phyloP scores from a whole-genome alignment of 2,888 invertebrate genomes.

The Cephus spinipes region DNA sequence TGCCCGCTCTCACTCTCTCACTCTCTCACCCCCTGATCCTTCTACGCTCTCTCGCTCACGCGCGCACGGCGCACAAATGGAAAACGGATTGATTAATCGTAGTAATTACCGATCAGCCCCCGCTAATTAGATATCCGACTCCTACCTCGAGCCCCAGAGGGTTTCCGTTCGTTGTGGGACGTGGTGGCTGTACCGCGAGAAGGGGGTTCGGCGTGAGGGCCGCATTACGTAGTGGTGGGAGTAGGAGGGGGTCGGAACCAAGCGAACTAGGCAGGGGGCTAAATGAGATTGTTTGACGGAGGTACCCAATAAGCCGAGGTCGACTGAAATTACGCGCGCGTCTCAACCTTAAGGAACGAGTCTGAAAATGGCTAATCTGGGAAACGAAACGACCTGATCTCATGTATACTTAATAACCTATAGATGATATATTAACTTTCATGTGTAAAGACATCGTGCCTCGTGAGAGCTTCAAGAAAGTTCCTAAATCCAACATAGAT shows the following conservation, averaged over 20 bases:
- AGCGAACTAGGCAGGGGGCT: slow-evolving; percentile 43
- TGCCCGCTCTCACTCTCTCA: slow-evolving; percentile 21
- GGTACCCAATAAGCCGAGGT: slow-evolving; percentile 47
- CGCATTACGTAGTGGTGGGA: slow-evolving; percentile 31
- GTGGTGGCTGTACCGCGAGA: slow-evolving; percentile 32
- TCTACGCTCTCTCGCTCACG: slow-evolving; percentile 31
- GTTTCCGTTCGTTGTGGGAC: slow-evolving; percentile 47
- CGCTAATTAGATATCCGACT: slow-evolving; percentile 67
- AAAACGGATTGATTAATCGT: slow-evolving; percentile 71
- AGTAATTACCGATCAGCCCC: slow-evolving; percentile 71
- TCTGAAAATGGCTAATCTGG: slow-evolving; percentile 6
- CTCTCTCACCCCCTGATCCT: slow-evolving; percentile 20
- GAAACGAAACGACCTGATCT: not conserved
- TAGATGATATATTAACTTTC: not conserved
- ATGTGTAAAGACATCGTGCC: not conserved
- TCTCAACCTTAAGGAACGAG: not conserved
- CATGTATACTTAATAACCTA: not conserved
- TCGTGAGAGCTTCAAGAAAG: not conserved
- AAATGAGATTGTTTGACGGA: slow-evolving; percentile 65
- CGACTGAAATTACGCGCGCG: not conserved
- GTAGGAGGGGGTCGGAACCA: slow-evolving; percentile 37
- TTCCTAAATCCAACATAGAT: not conserved
- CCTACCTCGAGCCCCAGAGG: slow-evolving; percentile 58
- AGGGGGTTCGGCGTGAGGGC: slow-evolving; percentile 41
- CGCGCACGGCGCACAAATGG: slow-evolving; percentile 62